phyloP scores from a whole-genome alignment of 2,888 invertebrate genomes.

The Erebia aethiops region DNA sequence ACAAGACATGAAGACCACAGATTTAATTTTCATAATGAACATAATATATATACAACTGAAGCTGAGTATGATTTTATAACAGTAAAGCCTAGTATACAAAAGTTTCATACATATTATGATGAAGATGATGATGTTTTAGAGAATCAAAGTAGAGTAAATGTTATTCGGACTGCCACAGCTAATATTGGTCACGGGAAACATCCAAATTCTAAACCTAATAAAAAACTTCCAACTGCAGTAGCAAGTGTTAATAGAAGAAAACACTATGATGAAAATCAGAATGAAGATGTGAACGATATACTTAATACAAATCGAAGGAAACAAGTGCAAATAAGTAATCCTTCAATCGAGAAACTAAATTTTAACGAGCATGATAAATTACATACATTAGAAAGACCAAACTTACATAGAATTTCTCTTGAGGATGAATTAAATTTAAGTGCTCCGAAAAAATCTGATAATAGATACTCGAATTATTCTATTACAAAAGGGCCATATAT shows the following conservation, averaged over 20 bases:
- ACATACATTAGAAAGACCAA: neutral
- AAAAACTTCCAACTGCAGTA: neutral
- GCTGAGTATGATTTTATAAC: neutral
- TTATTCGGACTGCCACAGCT: neutral
- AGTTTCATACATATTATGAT: neutral
- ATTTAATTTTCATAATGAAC: neutral
- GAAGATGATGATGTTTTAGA: neutral
- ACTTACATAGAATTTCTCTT: neutral
- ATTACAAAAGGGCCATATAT: neutral
- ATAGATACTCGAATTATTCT: neutral
- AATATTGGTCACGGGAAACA: neutral
- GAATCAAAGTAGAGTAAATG: neutral
- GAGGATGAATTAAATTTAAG: neutral
- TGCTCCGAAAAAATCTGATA: neutral
- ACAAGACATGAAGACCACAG: slow-evolving; percentile 4
- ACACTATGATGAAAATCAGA: neutral
- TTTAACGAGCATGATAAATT: neutral
- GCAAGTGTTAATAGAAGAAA: neutral
- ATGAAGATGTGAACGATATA: neutral
- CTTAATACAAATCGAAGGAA: neutral
- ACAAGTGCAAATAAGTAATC: neutral
- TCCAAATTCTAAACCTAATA: slow-evolving; percentile 7
- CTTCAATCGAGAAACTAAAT: neutral
- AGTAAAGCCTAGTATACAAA: slow-evolving; percentile 1
- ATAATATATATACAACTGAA: neutral